These are phyloP conservation scores for Cephalopterus ornatus DNA, from an alignment of 2,113 vertebrate genomes.

Conservation along the genomic window DNA sequence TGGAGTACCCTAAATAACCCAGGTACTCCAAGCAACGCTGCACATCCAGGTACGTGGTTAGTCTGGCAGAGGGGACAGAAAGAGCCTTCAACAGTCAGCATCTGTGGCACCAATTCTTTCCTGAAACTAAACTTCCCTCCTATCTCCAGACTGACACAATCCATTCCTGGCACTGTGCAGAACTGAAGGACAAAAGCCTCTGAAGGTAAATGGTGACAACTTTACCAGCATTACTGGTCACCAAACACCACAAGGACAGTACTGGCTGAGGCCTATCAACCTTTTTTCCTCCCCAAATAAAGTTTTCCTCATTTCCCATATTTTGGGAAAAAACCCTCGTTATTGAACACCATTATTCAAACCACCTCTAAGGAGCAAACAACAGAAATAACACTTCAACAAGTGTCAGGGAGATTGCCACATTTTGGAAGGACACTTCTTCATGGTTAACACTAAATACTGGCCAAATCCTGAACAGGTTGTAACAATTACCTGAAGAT, in stretches of 20 bases:
- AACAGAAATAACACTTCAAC: neutral
- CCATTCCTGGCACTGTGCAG: neutral
- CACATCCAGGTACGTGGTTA: slow-evolving; percentile 95
- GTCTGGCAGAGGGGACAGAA: slow-evolving; percentile 69
- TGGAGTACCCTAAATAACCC: slow-evolving; percentile 95
- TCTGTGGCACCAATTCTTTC: neutral
- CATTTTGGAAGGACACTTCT: neutral
- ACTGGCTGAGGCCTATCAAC: neutral
- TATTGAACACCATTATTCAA: neutral
- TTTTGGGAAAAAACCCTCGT: neutral
- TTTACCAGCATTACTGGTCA: neutral
- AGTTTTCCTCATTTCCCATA: neutral
- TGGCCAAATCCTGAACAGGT: neutral
- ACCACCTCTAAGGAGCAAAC: neutral
- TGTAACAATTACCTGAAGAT: neutral
- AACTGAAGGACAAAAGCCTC: neutral
- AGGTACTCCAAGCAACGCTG: slow-evolving; percentile 96
- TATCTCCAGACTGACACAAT: accelerated
- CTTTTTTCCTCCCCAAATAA: neutral
- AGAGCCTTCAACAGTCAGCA: neutral
- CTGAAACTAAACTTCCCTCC: neutral
- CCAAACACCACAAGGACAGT: neutral
- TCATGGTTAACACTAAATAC: neutral
- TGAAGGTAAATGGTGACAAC: neutral
- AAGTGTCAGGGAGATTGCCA: neutral